Evolutionary conservation across 1,140 invertebrate genomes (phyloP).

Genomic region (Myzus persicae): DNA sequence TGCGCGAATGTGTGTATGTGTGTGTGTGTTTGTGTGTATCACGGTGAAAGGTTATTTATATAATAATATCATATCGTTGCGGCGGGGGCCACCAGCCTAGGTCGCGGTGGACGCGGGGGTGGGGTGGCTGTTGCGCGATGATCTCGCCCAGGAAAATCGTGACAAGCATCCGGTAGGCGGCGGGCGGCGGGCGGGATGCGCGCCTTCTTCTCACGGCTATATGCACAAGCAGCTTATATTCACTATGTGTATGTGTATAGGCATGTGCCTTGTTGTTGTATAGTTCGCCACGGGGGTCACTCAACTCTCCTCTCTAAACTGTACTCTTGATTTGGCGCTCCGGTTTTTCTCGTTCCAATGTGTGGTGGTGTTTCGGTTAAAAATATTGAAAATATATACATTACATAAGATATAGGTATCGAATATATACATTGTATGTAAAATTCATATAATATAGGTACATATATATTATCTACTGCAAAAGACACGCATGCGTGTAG

Average conservation of each 20-base stretch:
- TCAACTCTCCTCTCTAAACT: conserved; percentile 55
- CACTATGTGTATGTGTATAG: conserved; percentile 33
- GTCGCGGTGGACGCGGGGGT: not conserved
- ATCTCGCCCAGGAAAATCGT: conserved; percentile 58
- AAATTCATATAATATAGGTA: not conserved
- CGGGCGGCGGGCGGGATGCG: conserved; percentile 52
- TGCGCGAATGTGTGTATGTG: not conserved
- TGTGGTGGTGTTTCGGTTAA: not conserved
- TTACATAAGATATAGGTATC: not conserved
- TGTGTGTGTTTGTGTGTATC: conserved; percentile 16
- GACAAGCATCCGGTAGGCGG: conserved; percentile 57
- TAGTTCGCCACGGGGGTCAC: conserved; percentile 54
- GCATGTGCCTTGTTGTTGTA: conserved; percentile 56
- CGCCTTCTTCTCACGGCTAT: conserved; percentile 57
- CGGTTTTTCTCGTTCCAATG: conserved; percentile 45
- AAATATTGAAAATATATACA: conserved; percentile 16
- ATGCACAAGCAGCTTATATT: conserved; percentile 53
- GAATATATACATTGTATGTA: not conserved
- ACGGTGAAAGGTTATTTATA: conserved; percentile 57
- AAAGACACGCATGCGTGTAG: not conserved
- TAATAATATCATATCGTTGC: conserved; percentile 50
- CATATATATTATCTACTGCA: not conserved
- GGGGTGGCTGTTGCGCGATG: conserved; percentile 52
- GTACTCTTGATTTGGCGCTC: conserved; percentile 51
- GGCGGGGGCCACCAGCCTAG: not conserved